Evolutionary conservation across 2,797 vertebrate species (phyloP).

Genomic region (Martes flavigula): DNA sequence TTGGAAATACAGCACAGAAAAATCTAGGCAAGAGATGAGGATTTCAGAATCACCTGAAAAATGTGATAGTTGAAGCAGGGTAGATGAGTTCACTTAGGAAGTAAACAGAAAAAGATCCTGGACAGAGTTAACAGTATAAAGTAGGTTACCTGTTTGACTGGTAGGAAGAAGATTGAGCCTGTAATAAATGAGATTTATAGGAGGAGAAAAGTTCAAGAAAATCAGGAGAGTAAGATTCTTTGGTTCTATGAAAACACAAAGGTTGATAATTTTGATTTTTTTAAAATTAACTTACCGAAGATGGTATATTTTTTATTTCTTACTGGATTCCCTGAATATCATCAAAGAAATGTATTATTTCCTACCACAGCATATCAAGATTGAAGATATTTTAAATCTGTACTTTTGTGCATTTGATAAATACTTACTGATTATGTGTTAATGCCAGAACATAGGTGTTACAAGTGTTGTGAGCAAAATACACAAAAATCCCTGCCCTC

Average conservation of each 20-base stretch:
- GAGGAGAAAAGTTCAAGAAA: neutral
- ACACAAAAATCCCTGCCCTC: neutral
- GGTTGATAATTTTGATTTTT: slow-evolving; percentile 32
- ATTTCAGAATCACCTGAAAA: neutral
- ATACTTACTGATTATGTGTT: neutral
- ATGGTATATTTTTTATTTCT: slow-evolving; percentile 3
- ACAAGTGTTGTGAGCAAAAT: neutral
- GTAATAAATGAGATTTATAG: neutral
- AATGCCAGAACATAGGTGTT: neutral
- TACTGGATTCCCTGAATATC: neutral
- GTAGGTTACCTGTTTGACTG: neutral
- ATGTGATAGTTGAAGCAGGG: neutral
- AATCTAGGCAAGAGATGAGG: neutral
- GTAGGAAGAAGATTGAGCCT: neutral
- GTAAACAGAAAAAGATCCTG: neutral
- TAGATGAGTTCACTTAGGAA: neutral
- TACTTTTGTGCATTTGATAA: neutral
- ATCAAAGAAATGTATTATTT: slow-evolving; percentile 16
- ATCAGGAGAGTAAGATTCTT: neutral
- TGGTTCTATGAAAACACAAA: neutral
- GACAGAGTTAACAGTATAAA: neutral
- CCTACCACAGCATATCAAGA: neutral
- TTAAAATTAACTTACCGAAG: neutral
- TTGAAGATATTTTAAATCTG: slow-evolving; percentile 39
- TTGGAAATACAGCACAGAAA: neutral